phyloP scores from a whole-genome alignment of 2,113 vertebrate genomes.

The Podarcis muralis region DNA sequence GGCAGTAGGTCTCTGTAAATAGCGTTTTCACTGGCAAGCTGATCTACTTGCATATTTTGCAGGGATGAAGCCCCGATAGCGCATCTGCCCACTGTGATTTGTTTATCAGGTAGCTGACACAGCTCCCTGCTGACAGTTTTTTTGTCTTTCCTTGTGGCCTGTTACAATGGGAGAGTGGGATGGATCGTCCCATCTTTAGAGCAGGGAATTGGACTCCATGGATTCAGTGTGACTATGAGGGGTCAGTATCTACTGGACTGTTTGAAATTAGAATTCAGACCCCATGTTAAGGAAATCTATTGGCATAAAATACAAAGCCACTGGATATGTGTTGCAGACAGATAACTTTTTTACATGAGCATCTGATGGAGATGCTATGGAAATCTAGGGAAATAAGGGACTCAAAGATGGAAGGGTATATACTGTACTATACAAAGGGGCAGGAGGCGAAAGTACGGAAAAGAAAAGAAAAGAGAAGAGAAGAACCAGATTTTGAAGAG shows the following conservation, averaged over 20 bases:
- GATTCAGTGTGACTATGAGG: neutral
- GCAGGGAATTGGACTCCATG: neutral
- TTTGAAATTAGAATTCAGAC: neutral
- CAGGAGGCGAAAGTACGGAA: neutral
- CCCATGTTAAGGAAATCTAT: neutral
- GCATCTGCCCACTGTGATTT: neutral
- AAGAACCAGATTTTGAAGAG: neutral
- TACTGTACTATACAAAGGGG: neutral
- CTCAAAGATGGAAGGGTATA: neutral
- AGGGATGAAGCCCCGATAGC: neutral
- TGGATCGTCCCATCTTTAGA: neutral
- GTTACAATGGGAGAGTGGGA: neutral
- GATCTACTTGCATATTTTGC: neutral
- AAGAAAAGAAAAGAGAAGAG: neutral
- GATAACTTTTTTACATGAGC: neutral
- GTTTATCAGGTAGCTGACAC: neutral
- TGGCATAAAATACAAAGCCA: neutral
- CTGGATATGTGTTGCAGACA: neutral
- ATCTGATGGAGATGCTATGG: neutral
- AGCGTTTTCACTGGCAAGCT: neutral
- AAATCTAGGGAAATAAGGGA: neutral
- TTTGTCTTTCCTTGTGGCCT: neutral
- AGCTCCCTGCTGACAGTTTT: neutral
- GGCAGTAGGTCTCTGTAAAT: neutral
- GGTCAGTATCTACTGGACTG: neutral